A percentile compares a stretch with the other conserved stretches of the same genome.
Evolutionary conservation across 2,888 invertebrate species (phyloP).

Genomic region (Euzetes globulus): DNA sequence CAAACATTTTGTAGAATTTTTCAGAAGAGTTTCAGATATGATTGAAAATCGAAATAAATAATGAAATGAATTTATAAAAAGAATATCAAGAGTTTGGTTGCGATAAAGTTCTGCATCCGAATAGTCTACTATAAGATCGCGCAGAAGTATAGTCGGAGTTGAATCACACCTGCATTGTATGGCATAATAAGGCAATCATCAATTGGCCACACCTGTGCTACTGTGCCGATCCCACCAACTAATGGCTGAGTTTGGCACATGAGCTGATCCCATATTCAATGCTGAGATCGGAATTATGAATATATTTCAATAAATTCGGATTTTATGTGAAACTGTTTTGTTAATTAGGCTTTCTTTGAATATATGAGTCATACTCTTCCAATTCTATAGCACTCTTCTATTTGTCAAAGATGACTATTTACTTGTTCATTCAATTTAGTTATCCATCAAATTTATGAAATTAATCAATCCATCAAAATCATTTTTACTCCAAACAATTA

Average conservation of each 20-base stretch:
- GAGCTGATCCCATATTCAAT: neutral
- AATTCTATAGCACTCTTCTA: too few relatives aligned
- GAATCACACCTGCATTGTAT: conserved; percentile 11
- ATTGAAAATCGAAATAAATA: neutral
- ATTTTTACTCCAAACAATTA: too few relatives aligned
- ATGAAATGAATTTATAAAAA: too few relatives aligned
- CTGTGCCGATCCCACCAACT: too few relatives aligned
- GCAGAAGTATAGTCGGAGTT: neutral
- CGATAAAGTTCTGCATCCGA: neutral
- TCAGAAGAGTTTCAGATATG: neutral
- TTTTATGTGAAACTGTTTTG: neutral
- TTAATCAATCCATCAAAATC: too few relatives aligned
- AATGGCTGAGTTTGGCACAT: neutral
- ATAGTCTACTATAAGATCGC: neutral
- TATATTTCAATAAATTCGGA: neutral
- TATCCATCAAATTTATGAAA: too few relatives aligned
- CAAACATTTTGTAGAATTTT: too few relatives aligned
- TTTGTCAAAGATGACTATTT: too few relatives aligned
- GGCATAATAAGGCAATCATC: neutral
- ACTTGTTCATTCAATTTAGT: too few relatives aligned
- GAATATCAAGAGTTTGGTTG: neutral
- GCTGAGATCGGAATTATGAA: neutral
- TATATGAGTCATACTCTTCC: too few relatives aligned
- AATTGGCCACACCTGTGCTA: neutral
- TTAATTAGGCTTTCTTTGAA: too few relatives aligned